Evolutionary conservation across 2,888 invertebrate genomes (phyloP).

Genomic region (Pilophorus perplexus): DNA sequence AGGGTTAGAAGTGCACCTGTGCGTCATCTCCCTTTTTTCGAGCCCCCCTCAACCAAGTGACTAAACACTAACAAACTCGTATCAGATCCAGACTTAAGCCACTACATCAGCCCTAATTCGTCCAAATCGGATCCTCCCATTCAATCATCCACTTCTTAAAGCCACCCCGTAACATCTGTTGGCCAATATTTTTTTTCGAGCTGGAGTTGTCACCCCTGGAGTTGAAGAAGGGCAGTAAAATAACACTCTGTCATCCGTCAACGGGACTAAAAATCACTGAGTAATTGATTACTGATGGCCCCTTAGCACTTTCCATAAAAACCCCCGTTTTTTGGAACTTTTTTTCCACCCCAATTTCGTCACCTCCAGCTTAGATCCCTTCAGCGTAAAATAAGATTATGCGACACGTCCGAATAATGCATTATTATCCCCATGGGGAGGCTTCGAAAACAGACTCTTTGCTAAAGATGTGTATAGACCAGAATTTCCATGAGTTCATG

Average conservation of each 20-base stretch:
- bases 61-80: conserved; percentile 8
- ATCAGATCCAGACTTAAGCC: conserved; percentile 17
- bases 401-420: too few species aligned
- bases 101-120: conserved; percentile 20
- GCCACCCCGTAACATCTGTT: conserved; percentile 25
- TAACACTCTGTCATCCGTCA: conserved; percentile 33
- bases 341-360: conserved; percentile 1
- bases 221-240: conserved; percentile 17
- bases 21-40: conserved; percentile 7
- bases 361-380: conserved; percentile 14
- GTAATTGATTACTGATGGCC: conserved; percentile 5
- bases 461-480: too few species aligned
- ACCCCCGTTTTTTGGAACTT: neutral
- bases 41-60: conserved; percentile 1
- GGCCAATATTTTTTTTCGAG: conserved; percentile 7
- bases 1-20: conserved; percentile 27
- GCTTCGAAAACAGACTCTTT: too few species aligned
- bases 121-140: conserved; percentile 33
- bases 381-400: neutral
- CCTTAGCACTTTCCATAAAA: neutral
- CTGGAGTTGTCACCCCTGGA: neutral
- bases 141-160: conserved; percentile 34
- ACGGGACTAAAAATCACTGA: conserved; percentile 26
- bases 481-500: too few species aligned
- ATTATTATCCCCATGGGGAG: too few species aligned